Percentiles rank a stretch among this genome's conserved stretches.
phyloP scores from a whole-genome alignment of 2,797 vertebrate genomes.

The Xerus rutilus region DNA sequence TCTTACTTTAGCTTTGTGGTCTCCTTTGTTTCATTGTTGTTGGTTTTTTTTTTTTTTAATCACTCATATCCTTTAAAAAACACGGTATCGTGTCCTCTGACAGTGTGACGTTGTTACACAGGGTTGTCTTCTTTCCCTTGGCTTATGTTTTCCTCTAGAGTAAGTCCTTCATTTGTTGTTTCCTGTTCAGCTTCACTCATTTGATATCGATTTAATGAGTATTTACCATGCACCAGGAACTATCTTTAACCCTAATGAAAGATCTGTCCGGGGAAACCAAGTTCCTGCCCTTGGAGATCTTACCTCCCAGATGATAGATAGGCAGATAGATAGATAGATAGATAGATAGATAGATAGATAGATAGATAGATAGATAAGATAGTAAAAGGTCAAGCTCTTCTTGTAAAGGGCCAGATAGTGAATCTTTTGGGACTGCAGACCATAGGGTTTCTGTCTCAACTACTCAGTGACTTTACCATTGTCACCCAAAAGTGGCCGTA shows the following conservation, averaged over 20 bases:
- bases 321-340: too few species aligned
- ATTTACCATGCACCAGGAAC: not conserved
- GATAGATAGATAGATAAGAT: not conserved
- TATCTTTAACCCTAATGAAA: slow-evolving; percentile 32
- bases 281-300: not conserved
- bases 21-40: not conserved
- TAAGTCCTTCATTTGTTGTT: not conserved
- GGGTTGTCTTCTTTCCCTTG: not conserved
- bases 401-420: not conserved
- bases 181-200: not conserved
- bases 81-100: not conserved
- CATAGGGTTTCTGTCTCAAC: not conserved
- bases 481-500: not conserved
- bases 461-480: not conserved
- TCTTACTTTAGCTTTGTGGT: not conserved
- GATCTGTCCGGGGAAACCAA: not conserved
- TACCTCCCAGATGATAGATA: not conserved
- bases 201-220: not conserved
- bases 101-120: not conserved
- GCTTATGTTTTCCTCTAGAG: not conserved
- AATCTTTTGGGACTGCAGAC: not conserved
- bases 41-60: not conserved
- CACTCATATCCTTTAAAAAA: not conserved
- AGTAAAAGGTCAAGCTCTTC: not conserved
- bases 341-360: too few species aligned